Evolutionary conservation across 2,888 invertebrate species (phyloP).

Genomic region (Hirtodrosophila duncani): DNA sequence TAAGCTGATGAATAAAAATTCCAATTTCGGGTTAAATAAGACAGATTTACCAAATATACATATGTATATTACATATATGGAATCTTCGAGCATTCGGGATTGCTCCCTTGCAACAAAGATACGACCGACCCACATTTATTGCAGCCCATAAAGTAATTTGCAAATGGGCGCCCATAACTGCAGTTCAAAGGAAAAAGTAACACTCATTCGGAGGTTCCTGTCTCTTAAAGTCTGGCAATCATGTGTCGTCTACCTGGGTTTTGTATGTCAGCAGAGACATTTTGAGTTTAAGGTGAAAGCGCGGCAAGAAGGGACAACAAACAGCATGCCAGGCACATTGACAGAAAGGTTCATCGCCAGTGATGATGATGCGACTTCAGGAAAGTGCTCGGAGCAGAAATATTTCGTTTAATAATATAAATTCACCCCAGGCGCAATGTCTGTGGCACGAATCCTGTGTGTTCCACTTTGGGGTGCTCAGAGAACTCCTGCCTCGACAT

Average conservation of each 20-base stretch:
- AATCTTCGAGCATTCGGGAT: constrained; percentile 1
- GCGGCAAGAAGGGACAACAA: constrained; percentile 18
- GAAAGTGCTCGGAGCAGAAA: constrained; percentile 8
- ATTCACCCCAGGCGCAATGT: constrained; percentile 36
- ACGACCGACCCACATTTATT: constrained; percentile 22
- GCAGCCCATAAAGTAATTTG: constrained; percentile 60
- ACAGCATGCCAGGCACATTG: constrained; percentile 17
- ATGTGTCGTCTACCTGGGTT: constrained; percentile 38
- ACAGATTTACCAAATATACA: constrained; percentile 7
- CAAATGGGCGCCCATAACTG: constrained; percentile 54
- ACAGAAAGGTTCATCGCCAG: no score
- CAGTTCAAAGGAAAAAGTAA: no score
- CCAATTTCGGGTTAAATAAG: no score
- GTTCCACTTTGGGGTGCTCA: constrained; percentile 22
- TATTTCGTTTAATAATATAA: constrained; percentile 11
- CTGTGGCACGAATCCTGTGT: constrained; percentile 28
- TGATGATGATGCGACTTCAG: no score
- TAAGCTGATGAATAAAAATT: no score
- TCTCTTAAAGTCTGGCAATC: constrained; percentile 1
- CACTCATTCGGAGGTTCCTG: constrained; percentile 9
- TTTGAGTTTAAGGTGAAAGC: constrained; percentile 51
- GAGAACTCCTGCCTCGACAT: constrained; percentile 8
- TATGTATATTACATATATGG: background rate
- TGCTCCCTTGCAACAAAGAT: constrained; percentile 1
- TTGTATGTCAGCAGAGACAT: constrained; percentile 24